Conservation (phyloP, 2,113 vertebrate species). For the Elgaria multicarinata region DNA sequence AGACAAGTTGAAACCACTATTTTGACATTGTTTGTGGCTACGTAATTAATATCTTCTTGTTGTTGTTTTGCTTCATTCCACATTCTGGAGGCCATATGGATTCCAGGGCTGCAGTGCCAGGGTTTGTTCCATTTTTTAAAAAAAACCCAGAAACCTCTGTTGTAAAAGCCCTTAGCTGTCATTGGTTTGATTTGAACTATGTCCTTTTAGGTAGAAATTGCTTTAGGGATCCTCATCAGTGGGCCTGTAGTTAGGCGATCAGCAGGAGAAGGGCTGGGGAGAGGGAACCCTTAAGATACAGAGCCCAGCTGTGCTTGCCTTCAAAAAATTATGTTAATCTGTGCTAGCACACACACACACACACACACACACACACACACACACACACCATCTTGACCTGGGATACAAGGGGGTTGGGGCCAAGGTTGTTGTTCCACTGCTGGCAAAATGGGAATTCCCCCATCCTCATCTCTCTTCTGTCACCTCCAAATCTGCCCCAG, state of each 20-base stretch:
- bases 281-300: not conserved
- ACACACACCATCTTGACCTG: too few species aligned
- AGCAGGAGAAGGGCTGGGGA: not conserved
- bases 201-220: not conserved
- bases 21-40: not conserved
- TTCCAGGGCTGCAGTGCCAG: not conserved
- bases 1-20: not conserved
- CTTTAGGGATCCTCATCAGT: not conserved
- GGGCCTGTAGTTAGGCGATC: not conserved
- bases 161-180: not conserved
- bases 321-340: too few species aligned
- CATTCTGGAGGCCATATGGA: not conserved
- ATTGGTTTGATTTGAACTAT: not conserved
- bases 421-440: too few species aligned
- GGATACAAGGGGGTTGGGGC: too few species aligned
- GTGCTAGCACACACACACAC: too few species aligned
- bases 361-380: too few species aligned
- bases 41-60: not conserved
- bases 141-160: not conserved
- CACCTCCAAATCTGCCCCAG: too few species aligned
- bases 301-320: too few species aligned
- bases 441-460: too few species aligned
- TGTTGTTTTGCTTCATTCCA: not conserved
- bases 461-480: too few species aligned
- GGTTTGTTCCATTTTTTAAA: not conserved